Evolutionary conservation across 2,113 vertebrate genomes (phyloP), one percentile per base, ranked within the genome.

Genomic region (Hemibates koningsi): DNA sequence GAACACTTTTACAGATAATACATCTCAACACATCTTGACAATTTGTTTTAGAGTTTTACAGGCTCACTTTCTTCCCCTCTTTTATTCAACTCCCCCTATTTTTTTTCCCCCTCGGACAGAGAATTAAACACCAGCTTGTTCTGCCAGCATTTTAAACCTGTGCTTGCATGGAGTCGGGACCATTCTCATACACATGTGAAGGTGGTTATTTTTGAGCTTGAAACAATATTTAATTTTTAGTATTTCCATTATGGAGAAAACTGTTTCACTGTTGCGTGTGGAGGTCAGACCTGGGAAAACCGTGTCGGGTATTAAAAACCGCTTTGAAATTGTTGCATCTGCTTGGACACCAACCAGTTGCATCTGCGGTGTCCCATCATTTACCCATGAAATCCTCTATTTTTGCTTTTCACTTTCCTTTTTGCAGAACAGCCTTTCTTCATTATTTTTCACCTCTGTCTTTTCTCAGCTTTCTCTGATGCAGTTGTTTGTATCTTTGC

Each of bases 121-220:
- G 10, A 54, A 24, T 54, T 54, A 24, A 54, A 24, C 53, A 54
- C 10, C 53, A 12, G 53, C 10, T 54, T 54, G 53, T 7, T 24
- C n/a, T 54, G n/a, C 53, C 10, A 54, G 53, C 53, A 54, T 24
- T 54, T 54, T 1, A 54, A 24, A 24, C 53, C 10, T 54, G n/a
- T 12, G 0, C 6, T 54, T 54, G 53, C 2, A 54, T 54, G 6
- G 6, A 1, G 53, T 54, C 10, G 0, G 1, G 10, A 24, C 10
- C 53, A 54, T 54, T 54, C 3, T 24, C 6, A 54, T 24, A 24
- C n/a, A 54, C n/a, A 54, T 54, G n/a, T 3, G 53, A 24, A 54
- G 53, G 53, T 54, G 10, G 3, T 54, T 54, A 54, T 24, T 54
- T n/a, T 54, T 54, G 1, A 54, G 1, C n/a, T 54, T 54, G 53